Evolutionary conservation across 2,888 invertebrate species (phyloP), one percentile per base, ranked within the genome.

Genomic region (Drosophila fungiperda): DNA sequence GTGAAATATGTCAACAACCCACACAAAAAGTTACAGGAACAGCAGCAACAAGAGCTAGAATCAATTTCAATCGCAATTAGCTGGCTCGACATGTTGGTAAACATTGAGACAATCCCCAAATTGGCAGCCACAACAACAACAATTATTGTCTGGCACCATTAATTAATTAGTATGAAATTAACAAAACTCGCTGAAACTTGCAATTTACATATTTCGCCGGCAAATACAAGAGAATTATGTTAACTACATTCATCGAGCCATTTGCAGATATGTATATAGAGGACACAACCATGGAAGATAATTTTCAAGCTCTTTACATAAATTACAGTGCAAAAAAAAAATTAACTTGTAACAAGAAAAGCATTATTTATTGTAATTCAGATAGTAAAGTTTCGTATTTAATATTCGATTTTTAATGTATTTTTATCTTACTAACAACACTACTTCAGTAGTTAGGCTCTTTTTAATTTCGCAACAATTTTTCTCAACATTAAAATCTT

Each of bases 151-250:
- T 29, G 17, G 11, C 23, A 64, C 35, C 57, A 57, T 74, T 64
- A 73, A 73, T 78, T 77, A 73, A 74, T 77, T 77, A 73, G 54
- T 62, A 57, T 61, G 61, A 57, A 58, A 54, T 77, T 63, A 26
- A 66, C 23, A 33, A n/a, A 40, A 65, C 23, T n/a, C 42, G 15
- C 57, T 33, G 1, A 15, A 49, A 49, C 40, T 8, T 58, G 33
- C 20, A 73, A 42, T 72, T 72, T 36, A 60, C 59, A 68, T 68
- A 55, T 59, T 62, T 59, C 49, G 53, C 55, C n/a, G 12, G 45
- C 5, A 12, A 48, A 36, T 40, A 32, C 17, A 23, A 15, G 4
- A 35, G 7, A 33, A 49, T n/a, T 35, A 68, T 15, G 48, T 59
- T 53, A 55, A 66, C 53, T 52, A 59, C 35, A 45, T 55, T 60